Percentiles rank a stretch among this genome's conserved stretches.
Conservation (phyloP, 2,113 vertebrate genomes). For the Porphyrio hochstetteri region DNA sequence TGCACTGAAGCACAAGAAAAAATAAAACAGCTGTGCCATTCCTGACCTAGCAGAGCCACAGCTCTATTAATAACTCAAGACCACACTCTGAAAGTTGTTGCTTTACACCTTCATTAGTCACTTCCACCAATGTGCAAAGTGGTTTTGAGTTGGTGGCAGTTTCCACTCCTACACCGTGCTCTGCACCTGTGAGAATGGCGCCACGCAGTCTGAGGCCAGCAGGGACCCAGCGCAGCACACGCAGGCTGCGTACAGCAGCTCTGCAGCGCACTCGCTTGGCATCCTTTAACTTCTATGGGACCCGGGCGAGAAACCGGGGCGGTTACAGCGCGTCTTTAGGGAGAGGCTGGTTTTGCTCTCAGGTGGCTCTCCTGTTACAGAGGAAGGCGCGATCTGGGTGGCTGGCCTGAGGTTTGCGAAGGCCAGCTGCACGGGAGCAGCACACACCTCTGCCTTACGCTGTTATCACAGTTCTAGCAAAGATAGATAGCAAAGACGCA, state of each 20-base stretch:
- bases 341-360: not conserved
- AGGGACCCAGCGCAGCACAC: not conserved
- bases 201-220: not conserved
- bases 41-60: not conserved
- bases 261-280: not conserved
- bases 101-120: not conserved
- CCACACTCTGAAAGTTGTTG: not conserved
- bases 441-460: not conserved
- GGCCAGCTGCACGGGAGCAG: not conserved
- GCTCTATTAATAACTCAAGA: not conserved
- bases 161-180: not conserved
- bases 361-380: not conserved
- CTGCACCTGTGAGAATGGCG: not conserved
- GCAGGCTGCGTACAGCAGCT: rapidly evolving
- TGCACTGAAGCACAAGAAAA: not conserved
- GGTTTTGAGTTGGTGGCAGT: not conserved
- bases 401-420: not conserved
- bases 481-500: not conserved
- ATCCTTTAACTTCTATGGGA: not conserved
- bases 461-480: not conserved
- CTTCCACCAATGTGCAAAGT: not conserved
- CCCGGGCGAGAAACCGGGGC: not conserved
- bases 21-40: not conserved
- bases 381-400: not conserved
- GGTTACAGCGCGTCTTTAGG: rapidly evolving